These are phyloP conservation scores for Bothrops jararaca DNA, from an alignment of 2,113 vertebrate species.

Conservation along the genomic window DNA sequence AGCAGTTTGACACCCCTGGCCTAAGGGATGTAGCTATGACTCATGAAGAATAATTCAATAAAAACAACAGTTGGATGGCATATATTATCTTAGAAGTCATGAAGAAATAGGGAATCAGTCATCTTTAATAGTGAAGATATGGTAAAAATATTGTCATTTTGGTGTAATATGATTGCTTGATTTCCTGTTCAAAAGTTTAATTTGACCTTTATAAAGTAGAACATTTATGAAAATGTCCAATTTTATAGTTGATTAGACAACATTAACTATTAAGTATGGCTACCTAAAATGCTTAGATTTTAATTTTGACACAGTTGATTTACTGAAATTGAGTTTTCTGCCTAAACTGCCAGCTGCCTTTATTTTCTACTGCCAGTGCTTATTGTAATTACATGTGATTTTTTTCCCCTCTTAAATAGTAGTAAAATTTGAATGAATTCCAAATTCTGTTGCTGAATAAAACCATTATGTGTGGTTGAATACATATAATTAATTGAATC, in stretches of 20 bases:
- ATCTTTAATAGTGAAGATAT: neutral
- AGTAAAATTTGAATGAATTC: neutral
- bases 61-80: neutral
- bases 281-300: neutral
- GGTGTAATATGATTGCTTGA: neutral
- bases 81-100: neutral
- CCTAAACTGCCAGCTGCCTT: neutral
- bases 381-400: neutral
- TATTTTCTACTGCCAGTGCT: neutral
- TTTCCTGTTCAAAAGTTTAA: neutral
- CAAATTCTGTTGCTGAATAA: neutral
- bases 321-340: neutral
- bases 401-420: neutral
- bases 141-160: neutral
- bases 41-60: neutral
- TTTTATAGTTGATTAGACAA: neutral
- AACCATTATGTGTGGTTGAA: constrained; percentile 3
- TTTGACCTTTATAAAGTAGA: neutral
- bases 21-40: neutral
- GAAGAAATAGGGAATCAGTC: neutral
- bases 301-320: neutral
- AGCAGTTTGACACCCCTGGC: no score
- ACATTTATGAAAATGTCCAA: neutral
- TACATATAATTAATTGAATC: neutral
- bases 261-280: neutral